phyloP scores from a whole-genome alignment of 2,797 vertebrate genomes.

The Gouania willdenowi region DNA sequence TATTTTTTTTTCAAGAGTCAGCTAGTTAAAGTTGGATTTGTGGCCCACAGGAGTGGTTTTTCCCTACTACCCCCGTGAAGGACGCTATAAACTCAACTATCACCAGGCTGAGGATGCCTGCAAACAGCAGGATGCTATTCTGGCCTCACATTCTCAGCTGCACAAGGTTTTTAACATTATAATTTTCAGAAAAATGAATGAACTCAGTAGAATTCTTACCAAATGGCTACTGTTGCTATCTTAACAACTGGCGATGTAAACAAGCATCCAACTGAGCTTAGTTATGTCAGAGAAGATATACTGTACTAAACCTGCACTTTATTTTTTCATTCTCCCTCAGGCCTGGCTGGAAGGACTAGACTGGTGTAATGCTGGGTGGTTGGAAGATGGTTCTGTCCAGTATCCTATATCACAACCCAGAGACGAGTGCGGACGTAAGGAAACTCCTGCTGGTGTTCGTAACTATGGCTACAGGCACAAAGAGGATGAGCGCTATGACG shows the following conservation, averaged over 20 bases:
- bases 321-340: constrained; percentile 47
- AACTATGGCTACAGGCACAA: constrained; percentile 96
- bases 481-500: constrained; percentile 88
- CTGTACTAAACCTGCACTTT: no score
- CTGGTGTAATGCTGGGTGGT: constrained; percentile 97
- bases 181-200: no score
- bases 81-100: constrained; percentile 91
- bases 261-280: no score
- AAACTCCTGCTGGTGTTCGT: constrained; percentile 82
- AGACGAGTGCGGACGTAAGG: constrained; percentile 84
- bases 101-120: constrained; percentile 84
- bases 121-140: constrained; percentile 85
- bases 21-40: not conserved
- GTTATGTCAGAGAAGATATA: constrained; percentile 25
- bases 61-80: constrained; percentile 87
- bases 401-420: constrained; percentile 89
- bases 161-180: constrained; percentile 66
- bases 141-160: constrained; percentile 89
- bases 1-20: no score
- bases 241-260: no score
- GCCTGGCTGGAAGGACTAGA: constrained; percentile 92
- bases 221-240: no score
- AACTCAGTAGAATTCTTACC: no score
- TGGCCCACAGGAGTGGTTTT: constrained; percentile 86
- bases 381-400: constrained; percentile 91